These are phyloP conservation scores for Diarsia dahlii DNA, from an alignment of 2,888 invertebrate species.

Conservation along the genomic window DNA sequence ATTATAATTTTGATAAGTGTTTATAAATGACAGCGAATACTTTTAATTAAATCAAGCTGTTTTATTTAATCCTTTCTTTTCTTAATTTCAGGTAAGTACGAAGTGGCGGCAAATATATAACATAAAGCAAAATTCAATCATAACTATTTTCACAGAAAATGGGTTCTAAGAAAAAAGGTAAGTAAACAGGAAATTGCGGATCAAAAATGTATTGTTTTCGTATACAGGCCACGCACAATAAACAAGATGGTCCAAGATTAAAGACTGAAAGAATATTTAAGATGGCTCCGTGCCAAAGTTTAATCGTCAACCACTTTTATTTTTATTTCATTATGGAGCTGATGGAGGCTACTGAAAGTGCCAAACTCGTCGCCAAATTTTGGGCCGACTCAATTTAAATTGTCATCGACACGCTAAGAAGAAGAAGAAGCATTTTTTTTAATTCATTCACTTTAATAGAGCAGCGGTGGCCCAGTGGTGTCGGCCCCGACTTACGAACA, in stretches of 20 bases:
- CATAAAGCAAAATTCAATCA: neutral
- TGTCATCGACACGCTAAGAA: no score
- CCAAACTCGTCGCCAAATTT: no score
- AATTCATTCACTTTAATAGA: neutral
- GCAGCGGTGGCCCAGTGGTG: no score
- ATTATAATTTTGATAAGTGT: neutral
- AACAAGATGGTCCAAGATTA: neutral
- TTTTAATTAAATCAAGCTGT: neutral
- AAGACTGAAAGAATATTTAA: neutral
- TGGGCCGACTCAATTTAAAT: no score
- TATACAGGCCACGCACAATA: neutral
- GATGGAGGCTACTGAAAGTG: no score
- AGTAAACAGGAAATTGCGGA: conserved; percentile 4
- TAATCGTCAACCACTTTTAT: neutral
- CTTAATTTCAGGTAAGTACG: conserved; percentile 49
- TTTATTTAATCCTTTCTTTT: neutral
- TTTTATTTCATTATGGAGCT: neutral
- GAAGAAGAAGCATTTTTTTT: neutral
- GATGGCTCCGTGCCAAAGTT: neutral
- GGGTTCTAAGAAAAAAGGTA: neutral
- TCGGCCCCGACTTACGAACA: no score
- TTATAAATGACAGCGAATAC: neutral
- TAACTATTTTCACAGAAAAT: neutral
- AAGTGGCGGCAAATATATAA: neutral
- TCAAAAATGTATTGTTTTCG: neutral